Evolutionary conservation across 1,140 invertebrate species (phyloP), one percentile per base, ranked within the genome.

Genomic region (Archivesica marissinica): DNA sequence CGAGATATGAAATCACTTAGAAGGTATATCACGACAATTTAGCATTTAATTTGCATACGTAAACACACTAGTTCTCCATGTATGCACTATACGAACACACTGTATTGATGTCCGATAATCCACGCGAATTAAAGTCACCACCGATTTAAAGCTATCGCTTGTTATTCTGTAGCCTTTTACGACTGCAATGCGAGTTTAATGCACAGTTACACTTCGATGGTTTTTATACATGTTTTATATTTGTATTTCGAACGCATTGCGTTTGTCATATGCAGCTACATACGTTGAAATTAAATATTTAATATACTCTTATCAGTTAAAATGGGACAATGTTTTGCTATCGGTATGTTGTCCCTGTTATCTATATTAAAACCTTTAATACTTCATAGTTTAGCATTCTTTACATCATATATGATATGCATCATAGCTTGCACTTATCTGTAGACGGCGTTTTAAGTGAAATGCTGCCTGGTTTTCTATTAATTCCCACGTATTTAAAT

Each of bases 1-100:
- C 38, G 59, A 15, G 59, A 64, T 64, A 64, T 64, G 33, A 64
- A 64, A 64, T 64, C 59, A 64, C 59, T 64, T 64, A 64, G 30
- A 35, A 0, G 59, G 59, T 17, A 64, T 33, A 64, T 64, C 59
- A 64, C 38, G 30, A 33, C 59, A 1, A 33, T 64, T 35, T 64
- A 11, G n/a, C n/a, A 35, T 64, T 64, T 3, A 33, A 64, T 64
- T 64, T 64, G 38, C 59, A 64, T 64, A 64, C 30, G 30, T 64
- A 64, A 2, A 64, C 59, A 64, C 33, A 20, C 30, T 35, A 2
- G 3, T 64, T 64, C 25, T 33, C 7, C n/a, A n/a, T n/a, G n/a
- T n/a, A n/a, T n/a, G n/a, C n/a, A n/a, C n/a, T n/a, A n/a, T n/a
- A n/a, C n/a, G n/a, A n/a, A n/a, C n/a, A n/a, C n/a, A n/a, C n/a